These are phyloP conservation scores for Isaurus tuberculatus DNA, from an alignment of 92 coral and sea anemone genomes.

Conservation along the genomic window DNA sequence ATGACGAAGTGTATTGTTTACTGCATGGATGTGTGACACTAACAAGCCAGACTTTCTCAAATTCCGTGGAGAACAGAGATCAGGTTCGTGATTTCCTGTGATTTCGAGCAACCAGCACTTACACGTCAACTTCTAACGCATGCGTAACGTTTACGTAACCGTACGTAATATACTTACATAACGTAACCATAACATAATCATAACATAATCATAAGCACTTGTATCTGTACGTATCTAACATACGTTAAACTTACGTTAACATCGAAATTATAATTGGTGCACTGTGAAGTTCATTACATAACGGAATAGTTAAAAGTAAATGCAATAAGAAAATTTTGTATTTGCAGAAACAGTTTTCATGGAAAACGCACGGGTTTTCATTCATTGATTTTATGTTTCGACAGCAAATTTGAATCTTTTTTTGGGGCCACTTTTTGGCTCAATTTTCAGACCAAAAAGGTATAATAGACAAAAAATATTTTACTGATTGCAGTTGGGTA, in stretches of 20 bases:
- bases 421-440: too few relatives aligned
- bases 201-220: conserved; percentile 9
- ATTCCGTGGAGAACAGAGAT: conserved; percentile 11
- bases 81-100: conserved; percentile 40
- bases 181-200: neutral
- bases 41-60: conserved; percentile 26
- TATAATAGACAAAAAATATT: too few relatives aligned
- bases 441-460: neutral
- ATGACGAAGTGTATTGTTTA: neutral
- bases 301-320: neutral
- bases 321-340: neutral
- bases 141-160: conserved; percentile 25
- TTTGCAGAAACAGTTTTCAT: too few relatives aligned
- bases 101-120: neutral
- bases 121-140: conserved; percentile 14
- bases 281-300: neutral
- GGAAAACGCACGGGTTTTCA: neutral
- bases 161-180: conserved; percentile 27
- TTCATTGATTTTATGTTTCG: too few relatives aligned
- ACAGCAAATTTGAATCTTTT: too few relatives aligned
- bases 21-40: conserved; percentile 46
- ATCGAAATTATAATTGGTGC: neutral
- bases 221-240: neutral
- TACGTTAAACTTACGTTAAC: neutral
- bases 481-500: too few relatives aligned